A percentile compares a stretch with the other conserved stretches of the same genome.
phyloP scores from a whole-genome alignment of 2,888 invertebrate genomes.

The Agrochola macilenta region DNA sequence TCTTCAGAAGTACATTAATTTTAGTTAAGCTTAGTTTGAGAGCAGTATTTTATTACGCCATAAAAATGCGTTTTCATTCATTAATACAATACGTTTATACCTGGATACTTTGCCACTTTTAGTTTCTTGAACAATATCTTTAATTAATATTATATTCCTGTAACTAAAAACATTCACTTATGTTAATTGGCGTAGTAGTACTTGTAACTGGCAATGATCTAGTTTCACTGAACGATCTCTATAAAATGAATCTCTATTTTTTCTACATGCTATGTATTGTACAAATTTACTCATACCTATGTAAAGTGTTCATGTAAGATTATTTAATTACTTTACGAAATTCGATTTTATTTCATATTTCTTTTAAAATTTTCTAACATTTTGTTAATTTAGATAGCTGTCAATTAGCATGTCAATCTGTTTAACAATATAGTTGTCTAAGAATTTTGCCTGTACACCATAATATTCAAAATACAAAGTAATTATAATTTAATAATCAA shows the following conservation, averaged over 20 bases:
- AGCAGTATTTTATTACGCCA: constrained; percentile 33
- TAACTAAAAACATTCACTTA: neutral
- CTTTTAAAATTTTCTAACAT: constrained; percentile 31
- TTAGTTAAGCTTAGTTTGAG: constrained; percentile 29
- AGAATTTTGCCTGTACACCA: constrained; percentile 61
- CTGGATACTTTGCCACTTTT: constrained; percentile 1
- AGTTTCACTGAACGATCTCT: constrained; percentile 90
- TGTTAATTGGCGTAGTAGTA: constrained; percentile 41
- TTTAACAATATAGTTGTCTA: constrained; percentile 58
- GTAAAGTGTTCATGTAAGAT: constrained; percentile 87
- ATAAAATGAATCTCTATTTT: constrained; percentile 90
- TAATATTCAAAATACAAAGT: constrained; percentile 63
- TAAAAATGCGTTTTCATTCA: neutral
- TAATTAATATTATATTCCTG: neutral
- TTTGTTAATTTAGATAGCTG: constrained; percentile 79
- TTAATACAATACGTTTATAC: neutral
- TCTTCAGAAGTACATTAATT: constrained; percentile 46
- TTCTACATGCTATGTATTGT: constrained; percentile 90
- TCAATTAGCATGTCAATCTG: constrained; percentile 88
- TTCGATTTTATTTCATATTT: constrained; percentile 61
- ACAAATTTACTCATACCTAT: constrained; percentile 88
- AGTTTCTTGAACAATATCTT: neutral
- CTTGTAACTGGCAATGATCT: constrained; percentile 83
- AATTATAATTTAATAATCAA: constrained; percentile 60
- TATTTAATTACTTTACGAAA: constrained; percentile 75